Conservation (phyloP, 37 sponge, comb jelly and placozoan species). For the Bolinopsis microptera region DNA sequence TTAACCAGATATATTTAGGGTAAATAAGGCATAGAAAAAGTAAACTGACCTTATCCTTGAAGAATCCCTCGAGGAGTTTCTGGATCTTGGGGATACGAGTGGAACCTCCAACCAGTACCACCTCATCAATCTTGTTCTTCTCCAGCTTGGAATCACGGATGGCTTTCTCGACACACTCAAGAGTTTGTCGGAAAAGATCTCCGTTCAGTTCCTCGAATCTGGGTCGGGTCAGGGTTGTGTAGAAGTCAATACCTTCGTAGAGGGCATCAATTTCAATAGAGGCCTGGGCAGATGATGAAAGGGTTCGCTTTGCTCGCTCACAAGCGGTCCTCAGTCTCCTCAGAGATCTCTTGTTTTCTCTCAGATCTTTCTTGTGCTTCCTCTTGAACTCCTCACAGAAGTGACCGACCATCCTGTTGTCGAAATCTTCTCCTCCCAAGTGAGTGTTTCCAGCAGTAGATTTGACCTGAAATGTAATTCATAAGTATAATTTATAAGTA, state of each 20-base stretch:
- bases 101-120: conserved; percentile 94
- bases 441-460: conserved; percentile 94
- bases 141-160: conserved; percentile 88
- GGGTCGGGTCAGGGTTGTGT: conserved; percentile 85
- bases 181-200: conserved; percentile 83
- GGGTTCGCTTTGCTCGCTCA: conserved; percentile 88
- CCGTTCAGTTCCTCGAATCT: conserved; percentile 91
- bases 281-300: conserved; percentile 91
- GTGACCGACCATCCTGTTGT: conserved; percentile 87
- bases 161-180: conserved; percentile 92
- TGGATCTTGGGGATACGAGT: conserved; percentile 93
- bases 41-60: conserved; percentile 82
- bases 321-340: conserved; percentile 90
- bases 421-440: conserved; percentile 95
- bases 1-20: no score
- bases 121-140: conserved; percentile 81
- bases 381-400: conserved; percentile 86
- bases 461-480: conserved; percentile 66
- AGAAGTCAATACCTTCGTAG: conserved; percentile 90
- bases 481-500: no score
- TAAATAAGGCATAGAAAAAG: neutral
- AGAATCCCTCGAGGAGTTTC: conserved; percentile 90
- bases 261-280: conserved; percentile 89
- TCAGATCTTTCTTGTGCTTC: conserved; percentile 83
- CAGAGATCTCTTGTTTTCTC: conserved; percentile 78